phyloP scores from a whole-genome alignment of 2,888 invertebrate genomes.

The Philhelius pedissequus region DNA sequence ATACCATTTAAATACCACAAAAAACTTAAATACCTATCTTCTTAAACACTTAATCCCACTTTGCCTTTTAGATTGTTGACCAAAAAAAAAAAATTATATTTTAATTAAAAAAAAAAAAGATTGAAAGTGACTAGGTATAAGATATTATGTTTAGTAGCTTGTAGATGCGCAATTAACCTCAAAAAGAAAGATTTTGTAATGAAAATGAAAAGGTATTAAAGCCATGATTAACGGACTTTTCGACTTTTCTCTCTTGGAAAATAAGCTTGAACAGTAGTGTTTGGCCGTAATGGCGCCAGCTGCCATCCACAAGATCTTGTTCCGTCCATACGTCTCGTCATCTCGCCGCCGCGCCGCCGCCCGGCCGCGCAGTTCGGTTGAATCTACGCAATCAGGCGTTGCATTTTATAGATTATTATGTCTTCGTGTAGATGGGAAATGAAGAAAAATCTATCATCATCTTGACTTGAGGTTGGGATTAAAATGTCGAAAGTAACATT shows the following conservation, averaged over 20 bases:
- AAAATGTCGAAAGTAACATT: constrained; percentile 17
- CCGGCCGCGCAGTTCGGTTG: neutral
- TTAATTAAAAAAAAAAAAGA: constrained; percentile 3
- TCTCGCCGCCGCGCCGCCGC: too few relatives aligned
- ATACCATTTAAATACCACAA: neutral
- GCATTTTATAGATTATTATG: neutral
- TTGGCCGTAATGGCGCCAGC: constrained; percentile 1
- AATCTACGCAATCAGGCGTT: constrained; percentile 22
- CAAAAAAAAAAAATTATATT: constrained; percentile 11
- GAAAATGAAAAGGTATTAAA: constrained; percentile 49
- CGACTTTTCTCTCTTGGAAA: constrained; percentile 17
- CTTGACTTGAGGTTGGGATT: constrained; percentile 20
- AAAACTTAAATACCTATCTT: neutral
- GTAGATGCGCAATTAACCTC: constrained; percentile 52
- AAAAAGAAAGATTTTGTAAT: constrained; percentile 59
- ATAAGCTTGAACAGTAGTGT: neutral
- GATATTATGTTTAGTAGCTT: neutral
- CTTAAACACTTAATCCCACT: constrained; percentile 16
- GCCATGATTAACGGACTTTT: constrained; percentile 52
- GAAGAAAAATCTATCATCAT: constrained; percentile 24
- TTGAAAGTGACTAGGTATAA: constrained; percentile 42
- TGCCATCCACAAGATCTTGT: too few relatives aligned
- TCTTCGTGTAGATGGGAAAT: neutral
- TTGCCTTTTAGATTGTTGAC: constrained; percentile 6
- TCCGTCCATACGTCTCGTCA: too few relatives aligned